A percentile compares a stretch with the other conserved stretches of the same genome.
phyloP scores from a whole-genome alignment of 2,888 invertebrate species.

The Calephelis perditalis region DNA sequence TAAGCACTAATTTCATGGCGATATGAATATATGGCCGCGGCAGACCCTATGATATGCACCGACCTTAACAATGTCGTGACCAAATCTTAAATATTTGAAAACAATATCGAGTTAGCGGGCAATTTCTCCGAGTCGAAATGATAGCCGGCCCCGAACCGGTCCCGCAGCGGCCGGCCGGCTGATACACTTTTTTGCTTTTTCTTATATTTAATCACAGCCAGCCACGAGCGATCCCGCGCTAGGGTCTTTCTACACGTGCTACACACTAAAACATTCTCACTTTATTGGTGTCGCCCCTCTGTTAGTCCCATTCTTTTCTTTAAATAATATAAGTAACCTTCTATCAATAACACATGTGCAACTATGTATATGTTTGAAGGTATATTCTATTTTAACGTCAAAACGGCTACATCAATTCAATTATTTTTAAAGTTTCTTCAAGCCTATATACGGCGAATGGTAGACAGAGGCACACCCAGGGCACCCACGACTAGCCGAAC shows the following conservation, averaged over 20 bases:
- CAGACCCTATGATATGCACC: not conserved
- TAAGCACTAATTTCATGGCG: too few relatives aligned
- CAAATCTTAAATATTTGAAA: slow-evolving; percentile 21
- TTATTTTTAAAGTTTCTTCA: too few relatives aligned
- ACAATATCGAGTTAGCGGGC: slow-evolving; percentile 22
- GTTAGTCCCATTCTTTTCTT: not conserved
- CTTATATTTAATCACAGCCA: slow-evolving; percentile 23
- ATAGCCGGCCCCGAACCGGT: slow-evolving; percentile 28
- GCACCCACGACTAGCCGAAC: too few relatives aligned
- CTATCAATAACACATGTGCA: too few relatives aligned
- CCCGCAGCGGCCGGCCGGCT: slow-evolving; percentile 21
- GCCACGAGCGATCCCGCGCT: slow-evolving; percentile 14
- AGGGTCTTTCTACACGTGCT: slow-evolving; percentile 14
- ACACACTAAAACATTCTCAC: slow-evolving; percentile 8
- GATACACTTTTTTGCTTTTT: slow-evolving; percentile 35
- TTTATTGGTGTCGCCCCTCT: slow-evolving; percentile 1
- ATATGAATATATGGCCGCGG: too few relatives aligned
- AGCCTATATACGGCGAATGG: too few relatives aligned
- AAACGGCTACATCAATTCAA: too few relatives aligned
- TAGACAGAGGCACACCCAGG: too few relatives aligned
- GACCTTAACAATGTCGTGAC: slow-evolving; percentile 17
- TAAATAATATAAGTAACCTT: too few relatives aligned
- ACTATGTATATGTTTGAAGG: too few relatives aligned
- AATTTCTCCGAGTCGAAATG: slow-evolving; percentile 27
- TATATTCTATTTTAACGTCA: too few relatives aligned